Percentiles rank a stretch among this genome's conserved stretches.
Conservation (phyloP, 2,113 vertebrate genomes). For the Condylura cristata region DNA sequence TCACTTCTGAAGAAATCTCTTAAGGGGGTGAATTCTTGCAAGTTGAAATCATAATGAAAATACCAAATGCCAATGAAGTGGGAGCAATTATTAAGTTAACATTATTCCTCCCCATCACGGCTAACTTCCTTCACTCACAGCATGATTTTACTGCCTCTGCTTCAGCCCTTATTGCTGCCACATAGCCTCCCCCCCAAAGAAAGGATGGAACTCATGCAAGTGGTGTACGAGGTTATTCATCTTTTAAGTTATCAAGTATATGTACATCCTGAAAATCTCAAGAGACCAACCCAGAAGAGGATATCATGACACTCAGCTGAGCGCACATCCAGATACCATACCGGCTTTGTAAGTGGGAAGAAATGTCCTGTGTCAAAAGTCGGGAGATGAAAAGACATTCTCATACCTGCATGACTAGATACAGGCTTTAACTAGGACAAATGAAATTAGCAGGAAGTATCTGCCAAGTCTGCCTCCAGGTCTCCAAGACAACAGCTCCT, state of each 20-base stretch:
- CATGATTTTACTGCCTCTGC: not conserved
- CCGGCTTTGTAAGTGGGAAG: not conserved
- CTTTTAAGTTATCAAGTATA: not conserved
- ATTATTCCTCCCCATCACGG: not conserved
- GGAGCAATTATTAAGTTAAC: not conserved
- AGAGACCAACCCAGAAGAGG: not conserved
- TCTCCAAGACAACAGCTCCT: not conserved
- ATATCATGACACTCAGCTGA: not conserved
- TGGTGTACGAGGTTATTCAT: not conserved
- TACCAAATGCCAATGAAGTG: not conserved
- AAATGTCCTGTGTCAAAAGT: not conserved
- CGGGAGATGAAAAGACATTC: not conserved
- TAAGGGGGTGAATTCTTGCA: not conserved
- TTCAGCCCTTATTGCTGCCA: not conserved
- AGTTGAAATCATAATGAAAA: slow-evolving; percentile 30
- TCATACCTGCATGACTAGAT: not conserved
- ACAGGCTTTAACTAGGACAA: not conserved
- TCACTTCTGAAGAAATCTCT: not conserved
- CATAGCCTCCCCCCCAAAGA: not conserved
- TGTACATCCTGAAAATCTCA: not conserved
- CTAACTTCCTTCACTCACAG: not conserved
- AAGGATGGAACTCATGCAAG: not conserved
- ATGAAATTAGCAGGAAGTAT: not conserved
- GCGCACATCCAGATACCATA: not conserved
- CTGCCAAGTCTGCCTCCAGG: not conserved